phyloP scores from a whole-genome alignment of 2,113 vertebrate species.

The Terrapene triunguis region DNA sequence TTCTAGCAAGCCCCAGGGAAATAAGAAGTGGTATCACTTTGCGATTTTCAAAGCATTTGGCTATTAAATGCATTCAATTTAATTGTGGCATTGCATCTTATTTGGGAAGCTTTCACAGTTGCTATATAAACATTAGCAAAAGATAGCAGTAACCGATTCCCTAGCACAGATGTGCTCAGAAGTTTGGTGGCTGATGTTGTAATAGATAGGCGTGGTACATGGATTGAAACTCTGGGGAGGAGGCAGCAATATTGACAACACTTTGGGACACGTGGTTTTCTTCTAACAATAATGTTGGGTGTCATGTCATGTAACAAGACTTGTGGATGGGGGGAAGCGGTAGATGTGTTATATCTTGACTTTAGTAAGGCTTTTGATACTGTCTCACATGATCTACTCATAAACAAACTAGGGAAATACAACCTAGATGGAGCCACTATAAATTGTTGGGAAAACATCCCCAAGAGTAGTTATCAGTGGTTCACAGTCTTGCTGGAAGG shows the following conservation, averaged over 20 bases:
- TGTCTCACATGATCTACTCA: too few species aligned
- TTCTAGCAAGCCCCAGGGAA: conserved; percentile 47
- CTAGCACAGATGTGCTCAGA: conserved; percentile 60
- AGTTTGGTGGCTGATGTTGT: not conserved
- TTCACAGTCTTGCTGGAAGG: too few species aligned
- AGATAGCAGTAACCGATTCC: conserved; percentile 34
- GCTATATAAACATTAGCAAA: conserved; percentile 55
- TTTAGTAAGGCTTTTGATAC: too few species aligned
- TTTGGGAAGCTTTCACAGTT: conserved; percentile 63
- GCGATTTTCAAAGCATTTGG: conserved; percentile 28
- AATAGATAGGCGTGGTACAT: conserved; percentile 33
- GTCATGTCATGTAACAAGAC: not conserved
- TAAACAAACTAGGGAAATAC: too few species aligned
- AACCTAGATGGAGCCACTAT: too few species aligned
- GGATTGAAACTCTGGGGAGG: not conserved
- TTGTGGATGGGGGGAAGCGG: not conserved
- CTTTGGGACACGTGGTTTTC: not conserved
- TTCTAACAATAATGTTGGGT: accelerated
- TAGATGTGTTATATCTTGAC: too few species aligned
- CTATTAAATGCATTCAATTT: conserved; percentile 30
- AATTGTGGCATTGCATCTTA: conserved; percentile 10
- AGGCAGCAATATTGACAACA: not conserved
- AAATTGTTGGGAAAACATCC: too few species aligned
- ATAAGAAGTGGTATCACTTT: conserved; percentile 61
- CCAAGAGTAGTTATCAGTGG: too few species aligned